Conservation (phyloP, 2,113 vertebrate genomes). For the Heterotis niloticus region DNA sequence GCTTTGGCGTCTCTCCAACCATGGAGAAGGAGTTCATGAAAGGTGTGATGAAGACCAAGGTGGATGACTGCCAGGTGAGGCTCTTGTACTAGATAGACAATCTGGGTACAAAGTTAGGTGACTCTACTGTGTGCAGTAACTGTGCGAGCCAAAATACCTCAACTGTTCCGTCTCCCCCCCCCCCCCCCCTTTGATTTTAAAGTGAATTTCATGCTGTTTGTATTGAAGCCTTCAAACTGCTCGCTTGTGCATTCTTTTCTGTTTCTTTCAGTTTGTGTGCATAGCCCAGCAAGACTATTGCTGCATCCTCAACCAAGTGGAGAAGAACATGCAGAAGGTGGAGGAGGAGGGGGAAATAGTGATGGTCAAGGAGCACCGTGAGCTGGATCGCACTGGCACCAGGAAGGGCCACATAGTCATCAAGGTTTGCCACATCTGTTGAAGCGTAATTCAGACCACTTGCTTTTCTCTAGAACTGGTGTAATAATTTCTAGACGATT, state of each 20-base stretch:
- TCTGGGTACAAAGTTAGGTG: no score
- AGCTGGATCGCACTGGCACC: constrained; percentile 94
- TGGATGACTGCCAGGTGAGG: constrained; percentile 96
- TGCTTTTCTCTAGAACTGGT: neutral
- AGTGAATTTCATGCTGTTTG: no score
- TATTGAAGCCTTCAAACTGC: neutral
- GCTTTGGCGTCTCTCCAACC: constrained; percentile 94
- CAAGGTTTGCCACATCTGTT: constrained; percentile 70
- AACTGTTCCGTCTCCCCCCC: no score
- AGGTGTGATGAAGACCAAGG: constrained; percentile 97
- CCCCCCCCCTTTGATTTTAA: neutral
- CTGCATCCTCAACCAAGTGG: constrained; percentile 97
- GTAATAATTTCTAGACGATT: neutral
- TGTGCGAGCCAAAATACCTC: neutral
- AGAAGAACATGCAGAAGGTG: constrained; percentile 99
- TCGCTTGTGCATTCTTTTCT: neutral
- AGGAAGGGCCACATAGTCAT: constrained; percentile 98
- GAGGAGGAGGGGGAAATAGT: constrained; percentile 98
- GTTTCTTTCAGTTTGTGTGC: constrained; percentile 86
- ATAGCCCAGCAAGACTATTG: constrained; percentile 99
- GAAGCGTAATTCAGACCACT: neutral
- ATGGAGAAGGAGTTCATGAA: constrained; percentile 98
- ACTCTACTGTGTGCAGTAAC: neutral
- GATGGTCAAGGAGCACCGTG: constrained; percentile 97
- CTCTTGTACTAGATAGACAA: neutral